These are phyloP conservation scores for Virgularia gustaviana DNA, from an alignment of 92 coral and sea anemone species.

Conservation along the genomic window DNA sequence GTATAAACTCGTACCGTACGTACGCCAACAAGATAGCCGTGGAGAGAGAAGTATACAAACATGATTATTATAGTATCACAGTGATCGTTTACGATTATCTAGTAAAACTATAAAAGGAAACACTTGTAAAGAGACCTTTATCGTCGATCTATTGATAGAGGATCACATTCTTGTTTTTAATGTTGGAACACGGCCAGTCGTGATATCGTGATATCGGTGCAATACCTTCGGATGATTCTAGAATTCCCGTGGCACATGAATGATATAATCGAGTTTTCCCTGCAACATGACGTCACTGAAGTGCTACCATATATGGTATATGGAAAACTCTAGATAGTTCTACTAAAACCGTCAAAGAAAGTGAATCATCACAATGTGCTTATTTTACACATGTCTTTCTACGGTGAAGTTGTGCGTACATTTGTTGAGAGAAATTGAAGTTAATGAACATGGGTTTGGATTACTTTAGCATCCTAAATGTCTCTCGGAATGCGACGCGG, in stretches of 20 bases:
- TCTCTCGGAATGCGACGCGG: constrained; percentile 74
- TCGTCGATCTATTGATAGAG: too few species aligned
- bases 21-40: too few species aligned
- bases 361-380: neutral
- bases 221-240: constrained; percentile 24
- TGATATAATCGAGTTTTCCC: constrained; percentile 10
- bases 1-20: too few species aligned
- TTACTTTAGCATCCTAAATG: constrained; percentile 70
- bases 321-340: neutral
- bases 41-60: too few species aligned
- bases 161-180: too few species aligned
- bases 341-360: neutral
- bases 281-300: neutral
- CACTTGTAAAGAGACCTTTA: too few species aligned
- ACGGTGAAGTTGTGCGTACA: constrained; percentile 16
- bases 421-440: neutral
- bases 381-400: neutral
- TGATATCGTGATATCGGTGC: too few species aligned
- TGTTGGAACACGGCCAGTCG: too few species aligned
- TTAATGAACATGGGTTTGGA: constrained; percentile 68
- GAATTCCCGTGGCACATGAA: constrained; percentile 6
- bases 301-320: constrained; percentile 4
- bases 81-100: too few species aligned
- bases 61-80: too few species aligned
- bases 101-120: too few species aligned